A percentile compares a stretch with the other conserved stretches of the same genome.
Conservation (phyloP, 2,888 invertebrate genomes). For the Papilio elwesi region DNA sequence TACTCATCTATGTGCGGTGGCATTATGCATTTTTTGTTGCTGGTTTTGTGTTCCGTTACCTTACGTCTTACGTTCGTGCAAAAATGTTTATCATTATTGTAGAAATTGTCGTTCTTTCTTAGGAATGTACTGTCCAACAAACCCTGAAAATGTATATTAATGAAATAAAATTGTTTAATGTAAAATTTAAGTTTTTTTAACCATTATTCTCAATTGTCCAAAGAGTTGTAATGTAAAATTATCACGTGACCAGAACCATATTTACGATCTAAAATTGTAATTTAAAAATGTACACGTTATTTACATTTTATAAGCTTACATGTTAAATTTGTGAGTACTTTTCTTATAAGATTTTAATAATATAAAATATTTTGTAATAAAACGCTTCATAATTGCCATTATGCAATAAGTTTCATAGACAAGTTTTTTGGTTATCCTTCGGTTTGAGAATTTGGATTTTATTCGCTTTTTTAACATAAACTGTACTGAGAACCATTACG, state of each 20-base stretch:
- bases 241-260: conserved; percentile 3
- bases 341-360: conserved; percentile 3
- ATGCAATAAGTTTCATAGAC: conserved; percentile 7
- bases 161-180: conserved; percentile 25
- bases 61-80: conserved; percentile 74
- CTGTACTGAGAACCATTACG: not conserved
- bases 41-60: conserved; percentile 77
- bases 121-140: conserved; percentile 76
- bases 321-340: not conserved
- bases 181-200: conserved; percentile 36
- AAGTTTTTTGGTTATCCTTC: conserved; percentile 38
- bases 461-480: conserved; percentile 8
- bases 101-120: conserved; percentile 71
- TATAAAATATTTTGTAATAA: not conserved
- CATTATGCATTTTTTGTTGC: conserved; percentile 74
- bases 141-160: conserved; percentile 58
- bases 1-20: conserved; percentile 72
- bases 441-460: not conserved
- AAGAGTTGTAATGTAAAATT: not conserved
- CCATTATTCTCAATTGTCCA: not conserved
- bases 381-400: not conserved
- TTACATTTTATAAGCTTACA: not conserved
- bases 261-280: not conserved
- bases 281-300: not conserved
- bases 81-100: conserved; percentile 78